A percentile compares a stretch with the other conserved stretches of the same genome.
Evolutionary conservation across 2,113 vertebrate genomes (phyloP).

Genomic region (Asarcornis scutulata): DNA sequence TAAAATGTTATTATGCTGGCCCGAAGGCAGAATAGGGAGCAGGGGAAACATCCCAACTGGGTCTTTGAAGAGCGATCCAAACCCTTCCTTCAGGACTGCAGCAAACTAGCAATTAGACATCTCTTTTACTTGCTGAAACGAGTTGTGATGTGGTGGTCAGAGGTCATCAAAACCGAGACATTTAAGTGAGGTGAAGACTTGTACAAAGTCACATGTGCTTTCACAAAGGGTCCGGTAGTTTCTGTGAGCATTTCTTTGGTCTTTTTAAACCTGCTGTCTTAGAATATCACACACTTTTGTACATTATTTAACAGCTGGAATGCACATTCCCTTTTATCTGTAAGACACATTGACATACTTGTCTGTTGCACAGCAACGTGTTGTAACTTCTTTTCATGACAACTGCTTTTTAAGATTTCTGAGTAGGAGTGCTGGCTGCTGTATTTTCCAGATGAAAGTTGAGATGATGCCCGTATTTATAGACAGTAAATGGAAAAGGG

Average conservation of each 20-base stretch:
- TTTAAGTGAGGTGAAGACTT: not conserved
- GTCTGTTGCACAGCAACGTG: constrained; percentile 48
- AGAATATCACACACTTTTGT: not conserved
- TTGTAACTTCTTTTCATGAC: constrained; percentile 15
- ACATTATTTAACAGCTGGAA: constrained; percentile 34
- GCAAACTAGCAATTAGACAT: not conserved
- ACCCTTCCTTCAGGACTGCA: not conserved
- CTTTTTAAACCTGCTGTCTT: not conserved
- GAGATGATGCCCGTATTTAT: constrained; percentile 3
- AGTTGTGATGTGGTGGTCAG: not conserved
- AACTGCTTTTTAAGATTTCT: constrained; percentile 41
- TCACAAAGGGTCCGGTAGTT: not conserved
- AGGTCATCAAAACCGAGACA: not conserved
- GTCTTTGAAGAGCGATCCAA: not conserved
- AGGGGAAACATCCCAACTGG: not conserved
- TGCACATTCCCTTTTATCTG: constrained; percentile 36
- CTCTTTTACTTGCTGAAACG: not conserved
- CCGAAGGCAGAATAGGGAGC: not conserved
- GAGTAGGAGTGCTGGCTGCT: constrained; percentile 39
- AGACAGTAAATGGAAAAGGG: not conserved
- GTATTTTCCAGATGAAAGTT: constrained; percentile 40
- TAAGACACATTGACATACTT: not conserved
- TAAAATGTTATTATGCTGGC: not conserved
- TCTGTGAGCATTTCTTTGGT: not conserved
- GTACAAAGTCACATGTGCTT: not conserved